Evolutionary conservation across 2,113 vertebrate genomes (phyloP).

Genomic region (Tetraodon nigroviridis): DNA sequence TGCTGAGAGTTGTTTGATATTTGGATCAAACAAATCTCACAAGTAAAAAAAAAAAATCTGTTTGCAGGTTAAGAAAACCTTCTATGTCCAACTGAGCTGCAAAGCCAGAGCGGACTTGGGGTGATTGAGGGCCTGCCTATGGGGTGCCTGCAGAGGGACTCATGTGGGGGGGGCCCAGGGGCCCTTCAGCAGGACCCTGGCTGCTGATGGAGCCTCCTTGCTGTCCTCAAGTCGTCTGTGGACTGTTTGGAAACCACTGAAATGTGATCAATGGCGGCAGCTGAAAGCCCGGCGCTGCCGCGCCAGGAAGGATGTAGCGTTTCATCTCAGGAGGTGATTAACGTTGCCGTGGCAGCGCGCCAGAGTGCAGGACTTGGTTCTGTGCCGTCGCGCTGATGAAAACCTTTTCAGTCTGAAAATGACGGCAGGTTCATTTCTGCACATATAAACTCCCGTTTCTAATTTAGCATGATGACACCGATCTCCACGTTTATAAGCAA

Average conservation of each 20-base stretch:
- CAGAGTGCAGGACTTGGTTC: constrained; percentile 3
- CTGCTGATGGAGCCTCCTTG: background rate
- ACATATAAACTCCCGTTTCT: background rate
- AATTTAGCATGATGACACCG: constrained; percentile 12
- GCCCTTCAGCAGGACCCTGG: background rate
- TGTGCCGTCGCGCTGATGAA: constrained; percentile 29
- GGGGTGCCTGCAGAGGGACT: background rate
- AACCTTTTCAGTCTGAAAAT: constrained; percentile 14
- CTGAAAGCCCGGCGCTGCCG: constrained; percentile 40
- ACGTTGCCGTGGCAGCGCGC: constrained; percentile 30
- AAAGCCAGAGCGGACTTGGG: background rate
- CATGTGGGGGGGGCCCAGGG: background rate
- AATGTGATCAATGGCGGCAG: constrained; percentile 41
- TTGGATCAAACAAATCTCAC: too few relatives aligned
- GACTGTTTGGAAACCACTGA: constrained; percentile 37
- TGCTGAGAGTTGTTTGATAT: too few relatives aligned
- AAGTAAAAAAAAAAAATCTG: too few relatives aligned
- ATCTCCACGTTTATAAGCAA: constrained; percentile 18
- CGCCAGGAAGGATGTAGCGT: constrained; percentile 26
- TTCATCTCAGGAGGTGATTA: constrained; percentile 44
- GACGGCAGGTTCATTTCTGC: constrained; percentile 14
- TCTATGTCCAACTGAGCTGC: background rate
- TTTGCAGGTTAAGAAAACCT: too few relatives aligned
- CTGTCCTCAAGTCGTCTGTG: constrained; percentile 10
- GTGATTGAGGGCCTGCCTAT: background rate